phyloP scores from a whole-genome alignment of 1,140 invertebrate genomes.

The Nephotettix cincticeps region DNA sequence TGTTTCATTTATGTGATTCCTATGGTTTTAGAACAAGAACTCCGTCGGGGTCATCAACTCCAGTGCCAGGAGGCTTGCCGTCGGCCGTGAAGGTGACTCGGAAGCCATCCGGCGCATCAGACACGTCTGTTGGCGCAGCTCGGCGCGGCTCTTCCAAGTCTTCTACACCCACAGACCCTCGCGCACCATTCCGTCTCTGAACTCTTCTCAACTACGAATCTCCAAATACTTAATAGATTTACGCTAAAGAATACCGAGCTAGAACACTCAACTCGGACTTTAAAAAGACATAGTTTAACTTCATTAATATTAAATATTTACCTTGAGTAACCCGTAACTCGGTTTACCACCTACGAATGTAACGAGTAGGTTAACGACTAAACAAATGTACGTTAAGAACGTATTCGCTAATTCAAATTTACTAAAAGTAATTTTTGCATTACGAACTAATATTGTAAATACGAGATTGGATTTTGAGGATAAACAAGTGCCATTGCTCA shows the following conservation, averaged over 20 bases:
- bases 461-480: background rate
- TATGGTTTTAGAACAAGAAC: slow-evolving; percentile 59
- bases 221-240: background rate
- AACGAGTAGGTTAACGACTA: slow-evolving; percentile 5
- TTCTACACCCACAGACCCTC: slow-evolving; percentile 57
- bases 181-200: slow-evolving; percentile 67
- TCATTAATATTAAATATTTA: background rate
- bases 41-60: slow-evolving; percentile 62
- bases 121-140: slow-evolving; percentile 54
- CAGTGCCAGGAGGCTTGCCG: slow-evolving; percentile 59
- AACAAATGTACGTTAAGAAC: background rate
- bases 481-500: slow-evolving; percentile 17
- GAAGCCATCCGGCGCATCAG: slow-evolving; percentile 65
- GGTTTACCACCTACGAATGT: background rate
- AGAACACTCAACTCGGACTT: background rate
- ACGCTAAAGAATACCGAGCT: background rate
- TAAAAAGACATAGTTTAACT: slow-evolving; percentile 16
- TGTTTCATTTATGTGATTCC: no score
- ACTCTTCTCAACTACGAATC: slow-evolving; percentile 45
- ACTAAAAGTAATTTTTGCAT: slow-evolving; percentile 19
- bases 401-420: slow-evolving; percentile 10
- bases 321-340: slow-evolving; percentile 6
- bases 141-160: slow-evolving; percentile 35
- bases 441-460: slow-evolving; percentile 4
- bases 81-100: slow-evolving; percentile 61